Evolutionary conservation across 2,888 invertebrate species (phyloP).

Genomic region (Rhabditoides inermis): DNA sequence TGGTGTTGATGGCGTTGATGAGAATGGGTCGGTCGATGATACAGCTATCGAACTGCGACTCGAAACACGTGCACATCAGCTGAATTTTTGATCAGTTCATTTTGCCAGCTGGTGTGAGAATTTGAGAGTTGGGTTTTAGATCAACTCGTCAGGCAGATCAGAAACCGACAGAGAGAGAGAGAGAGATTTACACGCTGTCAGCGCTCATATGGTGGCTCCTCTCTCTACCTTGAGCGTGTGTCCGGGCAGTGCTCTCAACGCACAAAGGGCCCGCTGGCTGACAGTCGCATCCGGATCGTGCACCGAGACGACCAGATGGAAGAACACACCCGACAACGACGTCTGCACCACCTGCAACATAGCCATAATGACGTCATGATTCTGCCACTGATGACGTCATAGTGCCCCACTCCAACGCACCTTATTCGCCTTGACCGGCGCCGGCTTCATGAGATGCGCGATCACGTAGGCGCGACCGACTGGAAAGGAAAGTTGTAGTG

Average conservation of each 20-base stretch:
- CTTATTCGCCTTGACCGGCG: slow-evolving; percentile 72
- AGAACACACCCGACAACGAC: slow-evolving; percentile 88
- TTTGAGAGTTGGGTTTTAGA: not conserved
- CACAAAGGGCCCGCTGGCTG: slow-evolving; percentile 64
- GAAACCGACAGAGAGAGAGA: not conserved
- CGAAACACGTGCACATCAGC: slow-evolving; percentile 67
- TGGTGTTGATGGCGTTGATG: slow-evolving; percentile 82
- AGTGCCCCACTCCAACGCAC: slow-evolving; percentile 5
- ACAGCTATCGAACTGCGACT: slow-evolving; percentile 93
- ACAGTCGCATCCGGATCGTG: slow-evolving; percentile 90
- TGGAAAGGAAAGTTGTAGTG: slow-evolving; percentile 31
- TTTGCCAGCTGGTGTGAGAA: too few relatives aligned
- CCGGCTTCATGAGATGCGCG: slow-evolving; percentile 82
- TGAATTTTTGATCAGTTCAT: slow-evolving; percentile 10
- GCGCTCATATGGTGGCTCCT: not conserved
- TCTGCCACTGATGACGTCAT: too few relatives aligned
- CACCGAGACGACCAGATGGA: slow-evolving; percentile 87
- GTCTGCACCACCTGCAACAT: slow-evolving; percentile 65
- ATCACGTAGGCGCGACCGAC: slow-evolving; percentile 89
- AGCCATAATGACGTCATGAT: not conserved
- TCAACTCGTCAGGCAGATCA: not conserved
- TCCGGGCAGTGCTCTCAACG: slow-evolving; percentile 42
- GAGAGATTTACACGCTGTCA: not conserved
- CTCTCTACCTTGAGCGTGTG: slow-evolving; percentile 28
- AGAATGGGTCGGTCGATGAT: slow-evolving; percentile 93